Evolutionary conservation across 1,140 invertebrate genomes (phyloP).

Genomic region (Bicyclus anynana): DNA sequence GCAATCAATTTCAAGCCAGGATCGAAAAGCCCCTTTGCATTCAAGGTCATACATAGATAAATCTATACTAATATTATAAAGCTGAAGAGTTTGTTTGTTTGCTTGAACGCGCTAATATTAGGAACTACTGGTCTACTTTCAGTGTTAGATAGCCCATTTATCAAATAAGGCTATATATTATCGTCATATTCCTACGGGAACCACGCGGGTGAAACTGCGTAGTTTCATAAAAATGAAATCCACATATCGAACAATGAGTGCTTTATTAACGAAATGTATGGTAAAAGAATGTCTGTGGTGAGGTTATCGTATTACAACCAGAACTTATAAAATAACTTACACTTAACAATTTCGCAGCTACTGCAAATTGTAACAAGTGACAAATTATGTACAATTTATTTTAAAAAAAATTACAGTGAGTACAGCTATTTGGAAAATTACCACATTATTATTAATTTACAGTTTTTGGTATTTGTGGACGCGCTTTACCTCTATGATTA

Average conservation of each 20-base stretch:
- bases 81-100: too few species aligned
- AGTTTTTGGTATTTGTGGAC: constrained; percentile 32
- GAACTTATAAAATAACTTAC: constrained; percentile 43
- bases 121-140: too few species aligned
- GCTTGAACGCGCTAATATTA: too few species aligned
- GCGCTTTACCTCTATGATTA: constrained; percentile 37
- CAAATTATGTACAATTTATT: constrained; percentile 36
- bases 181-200: too few species aligned
- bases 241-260: constrained; percentile 69
- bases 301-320: constrained; percentile 66
- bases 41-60: too few species aligned
- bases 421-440: constrained; percentile 41
- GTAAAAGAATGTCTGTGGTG: constrained; percentile 69
- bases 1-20: too few species aligned
- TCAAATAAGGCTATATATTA: too few species aligned
- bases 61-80: too few species aligned
- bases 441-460: constrained; percentile 38
- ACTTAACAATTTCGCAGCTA: constrained; percentile 35
- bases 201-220: too few species aligned
- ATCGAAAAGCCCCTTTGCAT: too few species aligned
- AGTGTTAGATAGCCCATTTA: too few species aligned
- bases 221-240: constrained; percentile 30
- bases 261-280: constrained; percentile 76
- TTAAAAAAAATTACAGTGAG: constrained; percentile 32
- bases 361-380: constrained; percentile 27